phyloP scores from a whole-genome alignment of 2,113 vertebrate genomes.

The Eulemur macaco region DNA sequence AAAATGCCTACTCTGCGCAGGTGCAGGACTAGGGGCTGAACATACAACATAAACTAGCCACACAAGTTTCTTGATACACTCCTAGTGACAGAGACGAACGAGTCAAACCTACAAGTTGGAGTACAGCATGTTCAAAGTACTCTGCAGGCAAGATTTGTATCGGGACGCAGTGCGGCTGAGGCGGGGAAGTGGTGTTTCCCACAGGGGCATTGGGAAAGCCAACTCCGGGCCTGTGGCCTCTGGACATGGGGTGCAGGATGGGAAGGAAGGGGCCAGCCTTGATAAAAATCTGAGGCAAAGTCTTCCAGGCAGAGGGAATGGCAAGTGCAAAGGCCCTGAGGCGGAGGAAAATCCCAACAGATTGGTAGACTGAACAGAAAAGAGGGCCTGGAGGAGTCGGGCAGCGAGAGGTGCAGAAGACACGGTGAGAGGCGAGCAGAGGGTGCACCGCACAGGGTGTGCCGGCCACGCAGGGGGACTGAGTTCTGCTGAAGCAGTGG shows the following conservation, averaged over 20 bases:
- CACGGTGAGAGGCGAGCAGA: neutral
- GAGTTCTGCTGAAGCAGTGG: neutral
- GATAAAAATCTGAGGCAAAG: neutral
- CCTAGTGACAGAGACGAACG: neutral
- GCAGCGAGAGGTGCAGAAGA: neutral
- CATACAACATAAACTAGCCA: neutral
- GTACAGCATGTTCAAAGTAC: no score
- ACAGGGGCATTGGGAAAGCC: neutral
- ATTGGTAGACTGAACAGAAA: neutral
- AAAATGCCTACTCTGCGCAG: neutral
- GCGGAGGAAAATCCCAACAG: neutral
- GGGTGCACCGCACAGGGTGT: accelerated
- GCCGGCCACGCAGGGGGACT: accelerated
- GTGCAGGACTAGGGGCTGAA: no score
- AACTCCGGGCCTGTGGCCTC: neutral
- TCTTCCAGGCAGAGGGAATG: neutral
- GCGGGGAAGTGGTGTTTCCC: accelerated
- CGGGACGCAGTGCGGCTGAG: accelerated
- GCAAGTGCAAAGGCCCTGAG: neutral
- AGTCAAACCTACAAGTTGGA: neutral
- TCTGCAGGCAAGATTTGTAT: neutral
- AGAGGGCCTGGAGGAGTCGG: no score
- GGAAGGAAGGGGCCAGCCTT: neutral
- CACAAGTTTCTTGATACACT: neutral
- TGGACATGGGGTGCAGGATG: neutral